Evolutionary conservation across 2,888 invertebrate species (phyloP), one percentile per base, ranked within the genome.

Genomic region (Hirtodrosophila duncani): DNA sequence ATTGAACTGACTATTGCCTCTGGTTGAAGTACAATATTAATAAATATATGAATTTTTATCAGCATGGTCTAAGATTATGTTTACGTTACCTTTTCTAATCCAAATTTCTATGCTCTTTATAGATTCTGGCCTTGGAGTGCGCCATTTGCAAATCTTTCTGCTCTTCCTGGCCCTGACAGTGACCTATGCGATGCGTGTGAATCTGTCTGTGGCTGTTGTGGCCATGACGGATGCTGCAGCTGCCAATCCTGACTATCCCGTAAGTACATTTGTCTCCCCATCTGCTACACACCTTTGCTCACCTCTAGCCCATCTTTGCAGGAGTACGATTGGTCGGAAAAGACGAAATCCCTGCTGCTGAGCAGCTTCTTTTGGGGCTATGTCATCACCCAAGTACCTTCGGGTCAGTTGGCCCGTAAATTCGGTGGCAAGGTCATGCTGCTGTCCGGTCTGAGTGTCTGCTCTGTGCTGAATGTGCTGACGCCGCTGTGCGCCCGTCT

Each of bases 301-400:
- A 8, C 3, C 10, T 23, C 71, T 72, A 21, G 33, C n/a, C n/a
- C n/a, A n/a, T n/a, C 11, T 9, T 80, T 74, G 3, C 75, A 92
- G 92, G 87, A 88, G 16, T 91, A 89, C 63, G 70, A 88, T 3
- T 92, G 92, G 92, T 83, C 88, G 24, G 85, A 88, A 21, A 81
- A 85, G 29, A 88, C 88, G 0, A 90, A 90, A 69, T 90, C 91
- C 0, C 77, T 88, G 3, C 85, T 92, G 1, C 79, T 92, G 7
- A 91, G 91, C 24, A 90, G 92, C 0, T 93, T 92, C 71, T 91
- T 92, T 69, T 90, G 91, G 86, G 93, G 93, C 1, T 92, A 92
- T 70, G 89, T 91, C 0, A 21, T 91, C 1, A 89, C 89, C 56
- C 88, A 90, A 63, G 85, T 92, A n/a, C 91, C 92, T 0, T 90